Conservation (phyloP, 2,113 vertebrate genomes). For the Hydrochoerus hydrochaeris region DNA sequence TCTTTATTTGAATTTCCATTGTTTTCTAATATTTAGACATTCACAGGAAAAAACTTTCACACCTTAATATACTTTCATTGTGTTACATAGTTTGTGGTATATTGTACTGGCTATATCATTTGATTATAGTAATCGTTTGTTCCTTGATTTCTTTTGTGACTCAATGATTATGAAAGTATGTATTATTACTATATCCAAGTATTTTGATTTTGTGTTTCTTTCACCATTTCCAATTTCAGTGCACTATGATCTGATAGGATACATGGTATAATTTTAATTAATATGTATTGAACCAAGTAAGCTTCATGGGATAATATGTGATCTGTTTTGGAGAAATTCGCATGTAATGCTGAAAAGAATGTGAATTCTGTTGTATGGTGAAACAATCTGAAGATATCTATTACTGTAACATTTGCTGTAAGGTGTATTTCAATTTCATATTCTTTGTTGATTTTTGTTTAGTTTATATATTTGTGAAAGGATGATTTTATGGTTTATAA, state of each 20-base stretch:
- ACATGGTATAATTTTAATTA: not conserved
- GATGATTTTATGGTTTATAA: not conserved
- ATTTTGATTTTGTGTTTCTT: not conserved
- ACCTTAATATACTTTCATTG: not conserved
- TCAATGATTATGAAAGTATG: not conserved
- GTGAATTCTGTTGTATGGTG: not conserved
- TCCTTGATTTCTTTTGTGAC: not conserved
- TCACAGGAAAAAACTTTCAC: not conserved
- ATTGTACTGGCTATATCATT: not conserved
- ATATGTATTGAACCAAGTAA: not conserved
- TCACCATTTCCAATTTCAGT: not conserved
- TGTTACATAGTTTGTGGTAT: not conserved
- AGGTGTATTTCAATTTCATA: not conserved
- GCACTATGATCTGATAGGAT: not conserved
- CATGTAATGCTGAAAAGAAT: not conserved
- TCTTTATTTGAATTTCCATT: not conserved
- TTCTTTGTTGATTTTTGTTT: not conserved
- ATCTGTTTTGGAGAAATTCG: not conserved
- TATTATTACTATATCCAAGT: not conserved
- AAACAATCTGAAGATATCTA: not conserved
- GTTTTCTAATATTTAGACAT: not conserved
- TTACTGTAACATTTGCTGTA: not conserved
- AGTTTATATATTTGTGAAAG: not conserved
- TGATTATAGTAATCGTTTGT: not conserved
- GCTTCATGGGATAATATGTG: not conserved